These are phyloP conservation scores for Rhaphigaster nebulosa DNA, from an alignment of 2,888 invertebrate species.

Conservation along the genomic window DNA sequence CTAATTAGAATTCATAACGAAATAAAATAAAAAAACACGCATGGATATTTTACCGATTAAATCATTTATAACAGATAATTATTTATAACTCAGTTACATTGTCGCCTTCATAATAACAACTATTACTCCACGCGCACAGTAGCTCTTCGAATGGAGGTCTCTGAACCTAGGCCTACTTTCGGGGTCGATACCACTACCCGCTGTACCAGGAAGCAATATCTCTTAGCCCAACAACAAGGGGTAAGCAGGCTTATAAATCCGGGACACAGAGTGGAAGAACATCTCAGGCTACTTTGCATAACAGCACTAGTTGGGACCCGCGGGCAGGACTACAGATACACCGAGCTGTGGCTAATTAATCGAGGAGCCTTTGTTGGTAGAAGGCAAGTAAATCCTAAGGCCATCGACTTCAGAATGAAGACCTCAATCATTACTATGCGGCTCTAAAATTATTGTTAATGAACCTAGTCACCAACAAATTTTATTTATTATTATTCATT, in stretches of 20 bases:
- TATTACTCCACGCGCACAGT: background rate
- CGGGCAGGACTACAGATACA: background rate
- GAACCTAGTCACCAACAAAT: no score
- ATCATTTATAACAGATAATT: no score
- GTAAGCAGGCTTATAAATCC: conserved; percentile 44
- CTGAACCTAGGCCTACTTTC: background rate
- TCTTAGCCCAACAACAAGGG: conserved; percentile 8
- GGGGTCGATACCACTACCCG: background rate
- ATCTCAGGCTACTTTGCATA: conserved; percentile 18
- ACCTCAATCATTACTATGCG: background rate
- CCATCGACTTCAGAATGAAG: background rate
- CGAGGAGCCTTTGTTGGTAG: background rate
- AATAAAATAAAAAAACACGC: no score
- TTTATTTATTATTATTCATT: no score
- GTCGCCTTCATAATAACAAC: background rate
- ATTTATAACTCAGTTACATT: no score
- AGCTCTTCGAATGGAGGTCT: background rate
- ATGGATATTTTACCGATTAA: no score
- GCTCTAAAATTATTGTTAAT: no score
- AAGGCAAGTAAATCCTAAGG: background rate
- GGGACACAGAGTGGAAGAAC: background rate
- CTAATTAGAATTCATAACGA: no score
- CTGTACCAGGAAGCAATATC: conserved; percentile 7
- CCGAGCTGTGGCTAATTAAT: background rate
- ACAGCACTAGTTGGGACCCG: background rate